A percentile compares a stretch with the other conserved stretches of the same genome.
phyloP scores from a whole-genome alignment of 1,140 invertebrate species.

The Brachionus asplanchnoidis region DNA sequence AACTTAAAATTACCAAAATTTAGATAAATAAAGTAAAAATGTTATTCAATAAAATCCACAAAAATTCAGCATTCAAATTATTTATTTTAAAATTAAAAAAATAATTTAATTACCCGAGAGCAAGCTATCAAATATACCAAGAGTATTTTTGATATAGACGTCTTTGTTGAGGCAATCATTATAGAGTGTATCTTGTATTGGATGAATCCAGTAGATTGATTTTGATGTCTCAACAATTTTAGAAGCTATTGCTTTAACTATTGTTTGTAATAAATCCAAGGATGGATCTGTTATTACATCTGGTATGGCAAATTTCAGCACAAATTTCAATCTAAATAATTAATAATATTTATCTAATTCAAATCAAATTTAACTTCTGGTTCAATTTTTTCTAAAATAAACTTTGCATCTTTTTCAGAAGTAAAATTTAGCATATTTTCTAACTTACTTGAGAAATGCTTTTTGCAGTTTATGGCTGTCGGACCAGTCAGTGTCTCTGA shows the following conservation, averaged over 20 bases:
- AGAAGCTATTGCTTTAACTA: conserved; percentile 48
- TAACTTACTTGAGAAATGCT: conserved; percentile 21
- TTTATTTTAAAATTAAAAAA: too few relatives aligned
- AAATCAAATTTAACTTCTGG: too few relatives aligned
- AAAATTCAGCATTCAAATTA: too few relatives aligned
- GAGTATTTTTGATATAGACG: conserved; percentile 48
- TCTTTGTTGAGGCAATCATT: conserved; percentile 47
- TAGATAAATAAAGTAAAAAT: too few relatives aligned
- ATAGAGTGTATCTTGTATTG: conserved; percentile 47
- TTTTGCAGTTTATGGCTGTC: neutral
- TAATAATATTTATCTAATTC: too few relatives aligned
- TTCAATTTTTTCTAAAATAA: neutral
- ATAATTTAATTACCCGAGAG: conserved; percentile 49
- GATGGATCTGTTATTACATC: conserved; percentile 53
- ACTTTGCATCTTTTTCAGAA: neutral
- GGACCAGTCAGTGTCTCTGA: conserved; percentile 14
- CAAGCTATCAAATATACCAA: conserved; percentile 47
- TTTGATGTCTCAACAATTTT: conserved; percentile 48
- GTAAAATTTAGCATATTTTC: neutral
- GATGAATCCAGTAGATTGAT: conserved; percentile 18
- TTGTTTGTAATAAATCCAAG: conserved; percentile 50
- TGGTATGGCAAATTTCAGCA: conserved; percentile 54
- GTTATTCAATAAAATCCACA: too few relatives aligned
- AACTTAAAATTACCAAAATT: too few relatives aligned
- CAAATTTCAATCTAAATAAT: conserved; percentile 53